Evolutionary conservation across 2,888 invertebrate genomes (phyloP).

Genomic region (Coleophora flavipennella): DNA sequence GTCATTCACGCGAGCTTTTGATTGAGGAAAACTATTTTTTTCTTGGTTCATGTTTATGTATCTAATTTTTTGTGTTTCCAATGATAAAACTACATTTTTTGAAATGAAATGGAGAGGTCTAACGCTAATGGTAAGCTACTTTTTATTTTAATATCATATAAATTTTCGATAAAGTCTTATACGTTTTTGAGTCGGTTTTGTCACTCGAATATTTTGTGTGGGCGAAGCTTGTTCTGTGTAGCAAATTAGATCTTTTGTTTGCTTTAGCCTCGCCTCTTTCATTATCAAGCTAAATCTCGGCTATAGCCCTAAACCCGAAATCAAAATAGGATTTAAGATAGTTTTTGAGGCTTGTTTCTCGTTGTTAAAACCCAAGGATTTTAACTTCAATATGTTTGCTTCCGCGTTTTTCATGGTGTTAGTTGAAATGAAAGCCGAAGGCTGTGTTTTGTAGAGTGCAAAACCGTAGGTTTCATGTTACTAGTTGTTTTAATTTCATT

Average conservation of each 20-base stretch:
- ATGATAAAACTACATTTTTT: constrained; percentile 23
- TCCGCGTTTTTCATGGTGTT: constrained; percentile 21
- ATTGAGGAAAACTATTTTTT: no score
- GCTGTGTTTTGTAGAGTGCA: no score
- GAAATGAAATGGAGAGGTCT: constrained; percentile 60
- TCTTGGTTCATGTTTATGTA: constrained; percentile 17
- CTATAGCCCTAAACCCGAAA: no score
- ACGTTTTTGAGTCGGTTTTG: constrained; percentile 33
- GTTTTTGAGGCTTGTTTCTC: background rate
- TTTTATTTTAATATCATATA: background rate
- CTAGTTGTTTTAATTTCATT: no score
- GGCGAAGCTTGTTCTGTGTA: constrained; percentile 49
- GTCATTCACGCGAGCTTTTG: constrained; percentile 4
- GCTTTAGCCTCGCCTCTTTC: constrained; percentile 22
- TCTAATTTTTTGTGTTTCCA: constrained; percentile 17
- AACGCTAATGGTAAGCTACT: constrained; percentile 40
- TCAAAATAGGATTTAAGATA: background rate
- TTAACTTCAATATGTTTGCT: constrained; percentile 18
- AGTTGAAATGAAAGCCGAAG: background rate
- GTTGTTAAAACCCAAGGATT: constrained; percentile 4
- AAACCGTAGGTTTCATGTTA: no score
- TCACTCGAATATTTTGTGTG: constrained; percentile 49
- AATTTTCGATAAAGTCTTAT: constrained; percentile 10
- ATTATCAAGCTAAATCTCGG: no score
- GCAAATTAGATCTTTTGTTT: constrained; percentile 55